Conservation (phyloP, 2,888 invertebrate genomes). For the Protophormia terraenovae region DNA sequence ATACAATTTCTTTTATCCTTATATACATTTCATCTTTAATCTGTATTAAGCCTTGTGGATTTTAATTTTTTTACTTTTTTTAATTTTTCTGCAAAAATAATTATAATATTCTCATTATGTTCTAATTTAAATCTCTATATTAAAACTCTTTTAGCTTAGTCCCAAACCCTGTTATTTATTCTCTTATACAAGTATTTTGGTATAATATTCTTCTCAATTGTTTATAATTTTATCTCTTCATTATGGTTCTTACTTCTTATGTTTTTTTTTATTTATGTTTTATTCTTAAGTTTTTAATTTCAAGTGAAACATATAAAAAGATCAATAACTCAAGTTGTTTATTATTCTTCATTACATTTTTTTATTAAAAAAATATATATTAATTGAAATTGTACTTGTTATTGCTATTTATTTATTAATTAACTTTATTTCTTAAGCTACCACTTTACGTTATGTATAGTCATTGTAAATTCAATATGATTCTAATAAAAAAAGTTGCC, state of each 20-base stretch:
- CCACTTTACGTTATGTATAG: slow-evolving; percentile 4
- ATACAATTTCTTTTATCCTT: no score
- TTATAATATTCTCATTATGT: no score
- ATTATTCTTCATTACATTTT: not conserved
- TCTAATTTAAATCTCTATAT: no score
- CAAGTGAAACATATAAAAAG: not conserved
- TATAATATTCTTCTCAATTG: no score
- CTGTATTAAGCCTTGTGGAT: no score
- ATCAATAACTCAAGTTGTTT: slow-evolving; percentile 41
- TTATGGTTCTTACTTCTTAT: not conserved
- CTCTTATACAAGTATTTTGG: no score
- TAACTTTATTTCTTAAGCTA: slow-evolving; percentile 38
- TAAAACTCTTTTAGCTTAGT: no score
- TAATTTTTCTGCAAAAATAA: no score
- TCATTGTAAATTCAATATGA: not conserved
- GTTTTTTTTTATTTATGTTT: not conserved
- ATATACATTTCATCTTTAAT: no score
- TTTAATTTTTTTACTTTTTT: no score
- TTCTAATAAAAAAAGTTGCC: not conserved
- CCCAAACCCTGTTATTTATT: no score
- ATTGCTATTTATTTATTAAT: slow-evolving; percentile 42
- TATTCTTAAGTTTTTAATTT: not conserved
- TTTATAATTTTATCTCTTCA: no score
- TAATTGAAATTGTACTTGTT: slow-evolving; percentile 20
- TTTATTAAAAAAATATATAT: not conserved